A percentile compares a stretch with the other conserved stretches of the same genome.
phyloP scores from a whole-genome alignment of 2,113 vertebrate species.

The Paradoxurus hermaphroditus region DNA sequence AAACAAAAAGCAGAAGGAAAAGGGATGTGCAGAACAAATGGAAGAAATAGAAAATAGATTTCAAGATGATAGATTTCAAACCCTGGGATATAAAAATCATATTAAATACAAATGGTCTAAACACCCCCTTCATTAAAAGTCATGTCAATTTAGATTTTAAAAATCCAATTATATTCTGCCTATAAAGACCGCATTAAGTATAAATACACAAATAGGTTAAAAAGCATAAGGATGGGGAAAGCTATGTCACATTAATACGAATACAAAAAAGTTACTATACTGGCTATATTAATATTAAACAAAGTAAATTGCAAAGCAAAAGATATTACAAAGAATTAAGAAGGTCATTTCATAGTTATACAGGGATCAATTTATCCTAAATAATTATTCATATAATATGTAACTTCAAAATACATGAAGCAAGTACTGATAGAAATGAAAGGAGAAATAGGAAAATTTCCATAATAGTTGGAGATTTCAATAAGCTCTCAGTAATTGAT shows the following conservation, averaged over 20 bases:
- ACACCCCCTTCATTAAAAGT: neutral
- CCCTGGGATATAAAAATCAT: neutral
- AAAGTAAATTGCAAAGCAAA: neutral
- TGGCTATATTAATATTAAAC: neutral
- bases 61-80: neutral
- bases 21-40: neutral
- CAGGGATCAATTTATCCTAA: neutral
- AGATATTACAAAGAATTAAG: neutral
- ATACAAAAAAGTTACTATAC: neutral
- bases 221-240: neutral
- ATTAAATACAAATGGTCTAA: neutral
- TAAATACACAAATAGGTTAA: neutral
- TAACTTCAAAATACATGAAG: neutral
- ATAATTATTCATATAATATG: neutral
- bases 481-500: neutral
- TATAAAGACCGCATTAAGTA: neutral
- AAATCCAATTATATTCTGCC: neutral
- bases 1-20: neutral
- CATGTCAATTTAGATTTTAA: neutral
- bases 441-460: neutral
- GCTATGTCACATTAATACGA: neutral
- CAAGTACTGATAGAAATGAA: neutral
- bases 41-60: neutral
- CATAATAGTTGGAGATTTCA: neutral
- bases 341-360: neutral